These are phyloP conservation scores for Pholis gunnellus DNA, from an alignment of 2,113 vertebrate species.

Conservation along the genomic window DNA sequence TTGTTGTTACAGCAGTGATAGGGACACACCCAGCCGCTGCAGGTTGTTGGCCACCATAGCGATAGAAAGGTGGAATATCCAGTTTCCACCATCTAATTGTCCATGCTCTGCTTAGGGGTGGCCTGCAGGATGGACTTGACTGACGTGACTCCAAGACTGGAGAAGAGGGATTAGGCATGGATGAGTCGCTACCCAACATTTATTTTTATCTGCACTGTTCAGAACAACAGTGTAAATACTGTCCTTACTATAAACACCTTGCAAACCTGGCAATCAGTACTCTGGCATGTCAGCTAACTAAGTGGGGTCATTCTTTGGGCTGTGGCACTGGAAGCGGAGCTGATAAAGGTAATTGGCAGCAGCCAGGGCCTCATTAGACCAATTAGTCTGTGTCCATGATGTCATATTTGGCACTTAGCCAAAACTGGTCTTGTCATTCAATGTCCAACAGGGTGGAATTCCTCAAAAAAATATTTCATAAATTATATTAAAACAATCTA, in stretches of 20 bases:
- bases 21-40: background rate
- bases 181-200: background rate
- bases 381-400: constrained; percentile 18
- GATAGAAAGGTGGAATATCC: constrained; percentile 7
- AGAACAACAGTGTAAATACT: background rate
- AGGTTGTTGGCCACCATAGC: background rate
- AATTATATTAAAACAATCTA: background rate
- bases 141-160: background rate
- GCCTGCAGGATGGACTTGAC: background rate
- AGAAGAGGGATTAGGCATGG: background rate
- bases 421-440: background rate
- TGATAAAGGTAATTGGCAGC: background rate
- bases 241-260: background rate
- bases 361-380: constrained; percentile 5
- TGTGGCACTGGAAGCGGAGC: constrained; percentile 6
- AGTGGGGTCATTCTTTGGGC: background rate
- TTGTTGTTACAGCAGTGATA: background rate
- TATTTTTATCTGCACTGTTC: background rate
- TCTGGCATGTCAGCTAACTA: background rate
- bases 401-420: constrained; percentile 3
- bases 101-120: background rate
- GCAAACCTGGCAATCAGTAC: background rate
- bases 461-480: background rate
- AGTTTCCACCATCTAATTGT: background rate
- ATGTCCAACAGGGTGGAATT: background rate